Percentiles rank a stretch among this genome's conserved stretches.
phyloP scores from a whole-genome alignment of 2,888 invertebrate species.

The Melieria crassipennis region DNA sequence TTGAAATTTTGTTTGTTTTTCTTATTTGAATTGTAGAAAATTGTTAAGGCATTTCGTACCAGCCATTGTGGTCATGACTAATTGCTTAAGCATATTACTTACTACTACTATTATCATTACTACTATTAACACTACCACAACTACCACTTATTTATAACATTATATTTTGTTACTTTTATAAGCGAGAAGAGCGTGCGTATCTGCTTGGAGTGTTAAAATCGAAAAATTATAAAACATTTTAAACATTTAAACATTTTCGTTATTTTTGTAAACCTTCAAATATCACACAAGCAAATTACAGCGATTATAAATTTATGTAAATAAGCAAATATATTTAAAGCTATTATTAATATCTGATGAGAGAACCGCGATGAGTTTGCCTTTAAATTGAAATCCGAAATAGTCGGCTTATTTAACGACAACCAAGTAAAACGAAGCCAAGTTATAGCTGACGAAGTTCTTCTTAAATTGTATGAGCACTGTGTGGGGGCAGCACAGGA shows the following conservation, averaged over 20 bases:
- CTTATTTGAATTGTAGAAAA: slow-evolving; percentile 9
- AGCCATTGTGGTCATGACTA: slow-evolving; percentile 18
- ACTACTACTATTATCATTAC: slow-evolving; percentile 15
- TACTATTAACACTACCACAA: slow-evolving; percentile 7
- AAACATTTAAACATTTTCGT: neutral
- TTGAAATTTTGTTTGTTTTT: slow-evolving; percentile 16
- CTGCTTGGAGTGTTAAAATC: slow-evolving; percentile 33
- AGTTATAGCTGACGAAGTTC: no score
- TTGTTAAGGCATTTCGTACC: slow-evolving; percentile 26
- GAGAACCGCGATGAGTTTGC: slow-evolving; percentile 28
- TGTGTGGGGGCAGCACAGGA: neutral
- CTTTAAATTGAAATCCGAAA: neutral
- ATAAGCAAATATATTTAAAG: slow-evolving; percentile 60
- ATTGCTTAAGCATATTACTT: slow-evolving; percentile 7
- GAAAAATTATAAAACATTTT: slow-evolving; percentile 26
- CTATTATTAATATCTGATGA: slow-evolving; percentile 48
- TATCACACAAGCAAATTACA: slow-evolving; percentile 24
- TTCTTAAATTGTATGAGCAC: neutral
- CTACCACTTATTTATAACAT: slow-evolving; percentile 29
- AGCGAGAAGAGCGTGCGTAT: slow-evolving; percentile 25
- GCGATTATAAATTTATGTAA: slow-evolving; percentile 47
- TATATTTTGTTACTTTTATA: slow-evolving; percentile 41
- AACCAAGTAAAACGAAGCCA: no score
- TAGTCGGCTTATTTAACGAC: neutral
- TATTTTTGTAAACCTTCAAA: slow-evolving; percentile 1